These are phyloP conservation scores for Lophura nycthemera DNA, from an alignment of 2,113 vertebrate genomes.

Conservation along the genomic window DNA sequence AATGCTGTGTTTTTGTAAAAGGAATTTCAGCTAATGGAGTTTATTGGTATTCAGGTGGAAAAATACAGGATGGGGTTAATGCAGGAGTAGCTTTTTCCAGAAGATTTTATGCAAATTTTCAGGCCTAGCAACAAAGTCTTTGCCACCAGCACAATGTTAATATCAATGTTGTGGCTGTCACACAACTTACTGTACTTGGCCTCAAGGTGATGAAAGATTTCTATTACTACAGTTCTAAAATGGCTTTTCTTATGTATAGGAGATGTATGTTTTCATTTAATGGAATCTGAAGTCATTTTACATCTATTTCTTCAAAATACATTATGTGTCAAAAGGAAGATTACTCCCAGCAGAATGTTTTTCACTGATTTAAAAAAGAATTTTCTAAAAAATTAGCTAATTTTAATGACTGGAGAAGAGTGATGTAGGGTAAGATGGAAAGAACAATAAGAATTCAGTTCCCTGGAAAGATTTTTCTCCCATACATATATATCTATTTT, in stretches of 20 bases:
- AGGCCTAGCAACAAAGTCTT: rapidly evolving
- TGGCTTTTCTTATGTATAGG: neutral
- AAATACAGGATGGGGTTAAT: neutral
- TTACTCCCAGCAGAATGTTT: neutral
- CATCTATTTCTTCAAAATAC: neutral
- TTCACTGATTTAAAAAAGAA: neutral
- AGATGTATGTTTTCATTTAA: neutral
- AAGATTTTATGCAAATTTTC: neutral
- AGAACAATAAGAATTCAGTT: neutral
- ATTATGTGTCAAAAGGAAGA: neutral
- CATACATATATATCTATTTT: neutral
- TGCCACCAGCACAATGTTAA: neutral
- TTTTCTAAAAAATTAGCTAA: neutral
- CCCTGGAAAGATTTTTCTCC: neutral
- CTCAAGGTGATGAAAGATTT: neutral
- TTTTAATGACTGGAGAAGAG: neutral
- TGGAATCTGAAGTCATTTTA: neutral
- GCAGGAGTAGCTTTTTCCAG: neutral
- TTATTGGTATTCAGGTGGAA: neutral
- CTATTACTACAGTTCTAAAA: neutral
- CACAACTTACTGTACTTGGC: neutral
- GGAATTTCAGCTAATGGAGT: neutral
- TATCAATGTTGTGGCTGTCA: neutral
- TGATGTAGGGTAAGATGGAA: neutral
- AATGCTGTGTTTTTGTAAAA: neutral